Percentiles rank a stretch among this genome's conserved stretches.
phyloP scores from a whole-genome alignment of 2,888 invertebrate species.

The Cyclophora punctaria region DNA sequence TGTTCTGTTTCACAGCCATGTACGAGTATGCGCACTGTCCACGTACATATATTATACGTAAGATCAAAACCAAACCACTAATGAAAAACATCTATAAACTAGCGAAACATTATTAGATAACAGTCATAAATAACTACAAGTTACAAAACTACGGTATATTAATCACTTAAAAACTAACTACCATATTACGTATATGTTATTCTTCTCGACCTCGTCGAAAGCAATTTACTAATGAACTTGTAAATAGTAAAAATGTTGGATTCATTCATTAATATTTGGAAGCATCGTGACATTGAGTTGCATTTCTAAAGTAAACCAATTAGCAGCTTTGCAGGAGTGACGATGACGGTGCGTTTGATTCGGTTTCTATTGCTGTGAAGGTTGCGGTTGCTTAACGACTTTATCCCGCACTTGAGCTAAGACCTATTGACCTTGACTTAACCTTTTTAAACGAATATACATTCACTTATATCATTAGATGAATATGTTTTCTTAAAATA shows the following conservation, averaged over 20 bases:
- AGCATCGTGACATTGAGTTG: conserved; percentile 11
- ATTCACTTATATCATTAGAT: conserved; percentile 25
- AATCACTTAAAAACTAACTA: too few species aligned
- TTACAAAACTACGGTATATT: too few species aligned
- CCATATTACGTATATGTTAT: neutral
- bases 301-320: conserved; percentile 18
- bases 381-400: conserved; percentile 27
- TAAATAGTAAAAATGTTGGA: neutral
- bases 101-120: too few species aligned
- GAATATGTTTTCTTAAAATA: too few species aligned
- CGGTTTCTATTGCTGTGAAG: conserved; percentile 15
- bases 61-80: too few species aligned
- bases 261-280: conserved; percentile 8
- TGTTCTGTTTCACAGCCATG: too few species aligned
- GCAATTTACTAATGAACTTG: neutral
- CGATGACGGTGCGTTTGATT: conserved; percentile 13
- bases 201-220: neutral
- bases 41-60: too few species aligned
- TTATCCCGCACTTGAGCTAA: conserved; percentile 8
- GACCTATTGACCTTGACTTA: conserved; percentile 31
- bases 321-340: conserved; percentile 20
- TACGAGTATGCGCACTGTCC: too few species aligned
- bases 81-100: too few species aligned
- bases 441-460: conserved; percentile 36
- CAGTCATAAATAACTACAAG: too few species aligned